Conservation (phyloP, 2,888 invertebrate species). For the Hydrotaea cyrtoneurina region DNA sequence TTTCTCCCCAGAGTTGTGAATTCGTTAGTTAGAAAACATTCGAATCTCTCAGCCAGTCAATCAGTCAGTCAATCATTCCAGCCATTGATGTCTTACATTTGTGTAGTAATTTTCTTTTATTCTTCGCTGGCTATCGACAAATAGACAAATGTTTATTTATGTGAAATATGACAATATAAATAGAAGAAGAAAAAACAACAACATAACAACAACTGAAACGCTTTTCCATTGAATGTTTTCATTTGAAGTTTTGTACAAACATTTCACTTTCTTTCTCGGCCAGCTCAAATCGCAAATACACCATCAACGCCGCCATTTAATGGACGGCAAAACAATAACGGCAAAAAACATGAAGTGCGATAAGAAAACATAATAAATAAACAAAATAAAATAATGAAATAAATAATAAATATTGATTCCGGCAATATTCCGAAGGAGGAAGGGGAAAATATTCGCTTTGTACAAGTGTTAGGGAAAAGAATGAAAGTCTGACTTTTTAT, state of each 20-base stretch:
- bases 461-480: not conserved
- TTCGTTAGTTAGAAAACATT: too few species aligned
- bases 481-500: too few species aligned
- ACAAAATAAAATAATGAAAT: not conserved
- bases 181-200: too few species aligned
- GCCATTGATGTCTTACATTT: not conserved
- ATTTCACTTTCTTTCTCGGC: slow-evolving; percentile 4
- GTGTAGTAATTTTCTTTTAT: too few species aligned
- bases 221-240: not conserved
- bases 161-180: slow-evolving; percentile 4
- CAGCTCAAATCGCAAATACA: too few species aligned
- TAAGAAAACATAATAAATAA: slow-evolving; percentile 5
- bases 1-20: too few species aligned
- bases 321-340: not conserved
- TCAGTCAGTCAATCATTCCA: too few species aligned
- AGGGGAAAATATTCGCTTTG: not conserved
- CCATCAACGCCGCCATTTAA: not conserved
- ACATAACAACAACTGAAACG: not conserved
- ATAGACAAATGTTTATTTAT: slow-evolving; percentile 24
- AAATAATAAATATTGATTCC: not conserved
- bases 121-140: not conserved
- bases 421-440: not conserved
- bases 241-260: not conserved
- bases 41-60: too few species aligned
- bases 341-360: not conserved